phyloP scores from a whole-genome alignment of 2,888 invertebrate species.

The Eupelmus urozonus region DNA sequence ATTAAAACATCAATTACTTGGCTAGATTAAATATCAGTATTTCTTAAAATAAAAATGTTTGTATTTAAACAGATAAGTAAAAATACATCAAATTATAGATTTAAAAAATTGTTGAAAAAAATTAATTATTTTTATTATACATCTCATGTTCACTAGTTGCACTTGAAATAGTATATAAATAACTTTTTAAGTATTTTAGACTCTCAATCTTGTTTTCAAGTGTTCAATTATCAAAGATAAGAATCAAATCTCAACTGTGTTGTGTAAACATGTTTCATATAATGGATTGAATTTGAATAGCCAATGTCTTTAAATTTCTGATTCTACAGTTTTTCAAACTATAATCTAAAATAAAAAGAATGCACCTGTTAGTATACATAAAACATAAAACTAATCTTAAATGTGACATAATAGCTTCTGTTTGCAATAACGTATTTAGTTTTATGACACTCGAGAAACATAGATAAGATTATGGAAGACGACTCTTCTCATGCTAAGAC shows the following conservation, averaged over 20 bases:
- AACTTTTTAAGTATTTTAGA: constrained; percentile 27
- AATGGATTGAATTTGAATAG: constrained; percentile 22
- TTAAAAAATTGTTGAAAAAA: not conserved
- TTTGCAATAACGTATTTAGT: constrained; percentile 37
- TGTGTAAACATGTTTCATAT: constrained; percentile 47
- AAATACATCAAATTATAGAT: not conserved
- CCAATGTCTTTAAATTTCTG: constrained; percentile 15
- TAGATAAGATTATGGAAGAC: constrained; percentile 57
- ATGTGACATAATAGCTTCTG: constrained; percentile 27
- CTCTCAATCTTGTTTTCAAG: constrained; percentile 43
- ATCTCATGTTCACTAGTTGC: not conserved
- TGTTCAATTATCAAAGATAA: constrained; percentile 48
- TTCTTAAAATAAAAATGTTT: not conserved
- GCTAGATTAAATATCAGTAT: no score
- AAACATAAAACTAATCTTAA: constrained; percentile 12
- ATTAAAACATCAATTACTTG: no score
- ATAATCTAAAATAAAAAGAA: not conserved
- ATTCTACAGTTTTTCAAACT: constrained; percentile 5
- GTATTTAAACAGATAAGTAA: not conserved
- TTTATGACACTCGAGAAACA: constrained; percentile 47
- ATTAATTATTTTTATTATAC: not conserved
- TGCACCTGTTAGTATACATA: constrained; percentile 1
- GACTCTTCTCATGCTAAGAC: constrained; percentile 18
- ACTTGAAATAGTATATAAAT: constrained; percentile 31
- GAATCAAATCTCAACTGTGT: constrained; percentile 42